Evolutionary conservation across 2,113 vertebrate species (phyloP).

Genomic region (Aplodontia rufa): DNA sequence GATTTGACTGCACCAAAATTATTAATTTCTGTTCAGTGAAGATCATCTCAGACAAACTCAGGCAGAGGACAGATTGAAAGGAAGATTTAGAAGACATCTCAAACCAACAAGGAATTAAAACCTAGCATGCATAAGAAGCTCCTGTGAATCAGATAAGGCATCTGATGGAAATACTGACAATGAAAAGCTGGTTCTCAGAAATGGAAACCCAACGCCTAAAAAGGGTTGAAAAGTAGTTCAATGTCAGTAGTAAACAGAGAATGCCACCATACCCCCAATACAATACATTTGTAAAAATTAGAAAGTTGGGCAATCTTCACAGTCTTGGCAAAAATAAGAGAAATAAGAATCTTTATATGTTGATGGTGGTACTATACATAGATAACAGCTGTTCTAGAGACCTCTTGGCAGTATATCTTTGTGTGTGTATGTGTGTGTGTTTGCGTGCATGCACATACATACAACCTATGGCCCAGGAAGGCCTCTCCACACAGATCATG

Average conservation of each 20-base stretch:
- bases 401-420: background rate
- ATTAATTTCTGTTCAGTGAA: background rate
- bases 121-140: background rate
- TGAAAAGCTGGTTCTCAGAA: background rate
- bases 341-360: background rate
- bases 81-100: background rate
- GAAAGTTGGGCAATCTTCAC: background rate
- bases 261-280: background rate
- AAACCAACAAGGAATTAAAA: constrained; percentile 16
- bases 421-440: background rate
- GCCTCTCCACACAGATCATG: background rate
- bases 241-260: background rate
- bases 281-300: constrained; percentile 10
- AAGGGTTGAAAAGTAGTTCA: background rate
- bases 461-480: background rate
- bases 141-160: background rate
- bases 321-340: background rate
- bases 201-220: background rate
- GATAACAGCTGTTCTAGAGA: background rate
- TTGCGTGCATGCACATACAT: fast-evolving
- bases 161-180: background rate
- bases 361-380: background rate
- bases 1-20: background rate
- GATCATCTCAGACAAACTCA: background rate
- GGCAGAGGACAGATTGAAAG: background rate